A percentile compares a stretch with the other conserved stretches of the same genome.
These are phyloP conservation scores for Diadema setosum DNA, from an alignment of 35 echinoderm and acorn worm genomes.

Conservation along the genomic window DNA sequence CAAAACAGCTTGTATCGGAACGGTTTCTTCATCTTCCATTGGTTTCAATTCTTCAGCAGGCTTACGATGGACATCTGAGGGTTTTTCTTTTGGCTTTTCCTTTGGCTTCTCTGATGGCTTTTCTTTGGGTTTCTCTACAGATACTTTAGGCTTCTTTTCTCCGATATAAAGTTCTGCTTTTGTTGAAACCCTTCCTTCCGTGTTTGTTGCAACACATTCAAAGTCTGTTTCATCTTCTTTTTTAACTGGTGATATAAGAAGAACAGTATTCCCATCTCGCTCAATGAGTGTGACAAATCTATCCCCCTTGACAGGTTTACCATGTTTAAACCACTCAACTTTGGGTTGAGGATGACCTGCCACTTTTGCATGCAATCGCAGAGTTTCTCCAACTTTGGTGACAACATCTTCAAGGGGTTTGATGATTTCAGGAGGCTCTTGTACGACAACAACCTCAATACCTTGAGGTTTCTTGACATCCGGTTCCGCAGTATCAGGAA, in stretches of 20 bases:
- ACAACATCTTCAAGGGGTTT: conserved; percentile 75
- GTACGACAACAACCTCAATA: conserved; percentile 36
- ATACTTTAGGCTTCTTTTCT: conserved; percentile 16
- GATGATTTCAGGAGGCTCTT: conserved; percentile 46
- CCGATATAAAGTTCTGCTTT: conserved; percentile 39
- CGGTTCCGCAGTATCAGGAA: conserved; percentile 6
- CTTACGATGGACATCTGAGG: neutral
- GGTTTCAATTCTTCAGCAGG: neutral
- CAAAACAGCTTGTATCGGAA: neutral
- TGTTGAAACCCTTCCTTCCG: conserved; percentile 27
- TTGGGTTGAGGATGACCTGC: conserved; percentile 65
- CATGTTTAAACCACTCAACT: conserved; percentile 81
- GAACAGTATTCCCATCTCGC: conserved; percentile 71
- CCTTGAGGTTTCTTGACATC: neutral
- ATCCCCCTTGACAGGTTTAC: conserved; percentile 50
- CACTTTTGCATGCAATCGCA: conserved; percentile 53
- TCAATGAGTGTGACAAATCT: conserved; percentile 47
- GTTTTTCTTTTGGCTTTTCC: neutral
- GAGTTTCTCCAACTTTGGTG: conserved; percentile 50
- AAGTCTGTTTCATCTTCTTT: conserved; percentile 80
- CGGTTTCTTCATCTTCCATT: neutral
- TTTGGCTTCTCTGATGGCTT: conserved; percentile 23
- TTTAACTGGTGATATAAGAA: conserved; percentile 71
- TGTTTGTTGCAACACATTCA: conserved; percentile 49
- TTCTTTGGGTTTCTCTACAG: conserved; percentile 42